Conservation (phyloP, 2,797 vertebrate species). For the Artibeus jamaicensis region DNA sequence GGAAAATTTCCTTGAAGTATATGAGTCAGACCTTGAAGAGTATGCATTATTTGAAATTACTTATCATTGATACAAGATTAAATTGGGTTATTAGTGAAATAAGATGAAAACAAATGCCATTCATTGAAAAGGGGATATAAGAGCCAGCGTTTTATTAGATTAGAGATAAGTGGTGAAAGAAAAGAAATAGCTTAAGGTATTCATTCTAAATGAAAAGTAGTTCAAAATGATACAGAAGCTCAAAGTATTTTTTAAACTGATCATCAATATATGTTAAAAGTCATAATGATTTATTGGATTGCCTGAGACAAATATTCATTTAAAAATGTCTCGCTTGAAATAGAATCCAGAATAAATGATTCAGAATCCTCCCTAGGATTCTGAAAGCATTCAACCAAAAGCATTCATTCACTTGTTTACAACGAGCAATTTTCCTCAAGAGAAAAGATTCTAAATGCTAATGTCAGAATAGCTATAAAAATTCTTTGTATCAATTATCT, state of each 20-base stretch:
- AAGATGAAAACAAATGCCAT: background rate
- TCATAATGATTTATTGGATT: background rate
- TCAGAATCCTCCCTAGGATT: background rate
- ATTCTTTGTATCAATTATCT: background rate
- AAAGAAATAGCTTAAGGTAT: background rate
- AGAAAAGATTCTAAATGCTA: background rate
- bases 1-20: background rate
- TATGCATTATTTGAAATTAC: background rate
- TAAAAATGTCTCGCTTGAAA: background rate
- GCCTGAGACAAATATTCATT: background rate
- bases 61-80: background rate
- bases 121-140: background rate
- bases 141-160: background rate
- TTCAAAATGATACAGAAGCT: background rate
- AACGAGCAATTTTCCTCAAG: background rate
- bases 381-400: background rate
- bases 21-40: background rate
- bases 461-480: background rate
- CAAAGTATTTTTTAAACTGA: background rate
- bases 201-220: background rate
- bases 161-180: background rate
- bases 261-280: background rate
- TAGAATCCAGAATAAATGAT: background rate
- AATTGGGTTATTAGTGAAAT: background rate
- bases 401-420: background rate